A percentile compares a stretch with the other conserved stretches of the same genome.
These are phyloP conservation scores for Lampris incognitus DNA, from an alignment of 2,113 vertebrate species.

Conservation along the genomic window DNA sequence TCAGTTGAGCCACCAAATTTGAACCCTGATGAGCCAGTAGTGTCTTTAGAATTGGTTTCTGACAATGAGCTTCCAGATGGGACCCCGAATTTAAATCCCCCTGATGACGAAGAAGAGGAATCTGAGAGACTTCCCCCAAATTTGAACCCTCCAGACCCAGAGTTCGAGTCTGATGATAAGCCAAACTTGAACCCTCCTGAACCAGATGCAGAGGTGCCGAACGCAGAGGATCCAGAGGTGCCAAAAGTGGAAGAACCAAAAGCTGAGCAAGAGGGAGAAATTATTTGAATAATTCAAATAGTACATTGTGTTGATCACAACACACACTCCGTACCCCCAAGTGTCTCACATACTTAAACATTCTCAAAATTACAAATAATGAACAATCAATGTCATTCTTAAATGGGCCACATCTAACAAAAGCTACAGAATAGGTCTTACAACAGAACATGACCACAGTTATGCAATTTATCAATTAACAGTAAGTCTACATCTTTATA, in stretches of 20 bases:
- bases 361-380: not conserved
- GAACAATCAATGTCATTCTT: too few relatives aligned
- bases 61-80: conserved; percentile 64
- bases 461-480: too few relatives aligned
- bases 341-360: not conserved
- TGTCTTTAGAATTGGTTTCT: conserved; percentile 69
- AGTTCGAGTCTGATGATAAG: conserved; percentile 62
- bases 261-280: conserved; percentile 62
- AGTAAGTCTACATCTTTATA: too few relatives aligned
- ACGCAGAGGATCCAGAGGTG: conserved; percentile 71
- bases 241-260: conserved; percentile 83
- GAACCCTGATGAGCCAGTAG: conserved; percentile 57
- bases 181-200: conserved; percentile 89
- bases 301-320: not conserved
- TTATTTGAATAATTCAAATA: not conserved
- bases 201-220: conserved; percentile 56
- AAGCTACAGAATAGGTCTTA: too few relatives aligned
- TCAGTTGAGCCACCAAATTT: conserved; percentile 70
- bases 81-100: conserved; percentile 76
- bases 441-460: too few relatives aligned
- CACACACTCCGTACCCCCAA: not conserved
- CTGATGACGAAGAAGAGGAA: conserved; percentile 53
- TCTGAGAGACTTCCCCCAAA: conserved; percentile 79
- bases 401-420: too few relatives aligned
- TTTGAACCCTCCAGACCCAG: conserved; percentile 83